Evolutionary conservation across 2,888 invertebrate species (phyloP), one percentile per base, ranked within the genome.

Genomic region (Tolmerus cingulatus): DNA sequence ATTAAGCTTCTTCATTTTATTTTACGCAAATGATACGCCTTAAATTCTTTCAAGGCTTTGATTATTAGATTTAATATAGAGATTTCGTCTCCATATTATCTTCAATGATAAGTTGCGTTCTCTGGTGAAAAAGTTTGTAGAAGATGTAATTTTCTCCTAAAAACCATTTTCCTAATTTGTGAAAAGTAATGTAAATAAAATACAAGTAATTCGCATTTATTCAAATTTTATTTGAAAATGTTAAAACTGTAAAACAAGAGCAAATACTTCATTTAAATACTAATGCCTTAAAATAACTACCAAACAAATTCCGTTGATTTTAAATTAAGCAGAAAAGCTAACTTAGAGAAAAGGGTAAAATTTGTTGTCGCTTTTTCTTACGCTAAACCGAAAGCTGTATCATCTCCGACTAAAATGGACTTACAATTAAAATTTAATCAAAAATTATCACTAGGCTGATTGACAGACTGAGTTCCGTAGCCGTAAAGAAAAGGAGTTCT

Each of bases 191-290:
- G 12, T 23, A 66, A 66, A 27, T 23, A 66, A 66, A 66, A 66
- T 23, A 23, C 66, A 19, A 27, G 14, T 66, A 8, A 3, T 5
- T 66, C 66, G 66, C 78, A 81, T 81, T 81, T 34, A 16, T 51
- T 55, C 43, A 81, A 81, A 81, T 81, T 81, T 81, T 81, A 81
- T 81, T 81, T 78, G 23, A 78, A 78, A 78, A 78, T 40, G 14
- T 78, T 81, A 46, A 81, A 81, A 81, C 51, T 81, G 81, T 81
- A 81, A 81, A 81, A 81, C 43, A 81, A 55, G 51, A 51, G 30
- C 55, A 81, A 46, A 55, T 40, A 66, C 23, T 34, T 43, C 23
- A 78, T 23, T 51, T 81, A 51, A 81, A n/a, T 40, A 46, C 23
- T 43, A 78, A 8, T 66, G 9, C 40, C 40, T 46, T 40, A 78